Base-by-base conservation (phyloP, 2,113 vertebrate genomes). In the Lycaon pictus region DNA sequence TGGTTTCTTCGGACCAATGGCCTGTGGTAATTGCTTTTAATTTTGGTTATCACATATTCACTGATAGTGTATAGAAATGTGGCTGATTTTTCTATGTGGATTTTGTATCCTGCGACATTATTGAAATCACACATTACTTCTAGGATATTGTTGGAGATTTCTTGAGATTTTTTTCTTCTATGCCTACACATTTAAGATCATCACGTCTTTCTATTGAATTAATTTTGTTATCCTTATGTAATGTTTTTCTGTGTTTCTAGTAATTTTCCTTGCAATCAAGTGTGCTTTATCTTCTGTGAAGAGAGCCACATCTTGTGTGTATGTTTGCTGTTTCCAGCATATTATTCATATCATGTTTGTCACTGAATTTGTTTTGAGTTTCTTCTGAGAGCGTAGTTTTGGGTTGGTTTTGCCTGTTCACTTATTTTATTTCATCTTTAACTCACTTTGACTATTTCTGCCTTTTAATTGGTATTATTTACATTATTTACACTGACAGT, bases 231-330 rank as follows among this genome's bases (percentile, higher is more conserved):
- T 13, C 51, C 35, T 19, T 43, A 76, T 11, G 43, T 25, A 7
- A n/a, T 7, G 23, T 4, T 79, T 3, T 10, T 37, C 43, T 56
- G n/a, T 12, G 37, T 62, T 82, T 77, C 58, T 48, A 22, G 3
- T 62, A 19, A 19, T 51, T 37, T 48, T 67, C 37, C 72, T 17
- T 60, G 8, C 51, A 43, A 58, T 25, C 11, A 62, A 81, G 51
- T 11, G 32, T 16, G 3, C 12, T 16, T 77, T 23, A 11, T 12
- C 20, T 92, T 29, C 2, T 48, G 4, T n/a, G 1, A 87, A 48
- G 15, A 6, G 0, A 15, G 51, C 27, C 22, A 17, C 2, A 2
- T 32, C 37, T 23, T 7, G 16, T 65, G 16, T 11, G 1, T 25
- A n/a, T 81, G 9, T 25, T 53, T 58, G 60, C 20, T 65, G 23